A percentile compares a stretch with the other conserved stretches of the same genome.
Conservation (phyloP, 2,888 invertebrate genomes). For the Amblyjoppa fuscipennis region DNA sequence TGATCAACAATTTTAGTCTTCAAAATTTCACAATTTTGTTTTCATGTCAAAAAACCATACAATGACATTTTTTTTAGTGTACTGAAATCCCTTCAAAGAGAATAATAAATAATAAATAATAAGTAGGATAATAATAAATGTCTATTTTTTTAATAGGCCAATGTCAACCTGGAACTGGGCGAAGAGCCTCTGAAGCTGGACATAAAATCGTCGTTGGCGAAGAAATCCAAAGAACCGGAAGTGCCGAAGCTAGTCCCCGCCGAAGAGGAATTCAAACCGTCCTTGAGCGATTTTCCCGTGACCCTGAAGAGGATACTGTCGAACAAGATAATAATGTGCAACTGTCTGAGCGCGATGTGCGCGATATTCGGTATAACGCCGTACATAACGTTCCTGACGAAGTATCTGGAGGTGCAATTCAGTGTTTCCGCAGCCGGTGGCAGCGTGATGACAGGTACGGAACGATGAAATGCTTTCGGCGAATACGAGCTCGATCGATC, state of each 20-base stretch:
- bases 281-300: conserved; percentile 86
- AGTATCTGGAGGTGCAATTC: conserved; percentile 92
- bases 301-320: conserved; percentile 88
- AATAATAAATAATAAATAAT: background rate
- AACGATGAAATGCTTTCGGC: background rate
- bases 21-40: background rate
- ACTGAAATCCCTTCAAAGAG: background rate
- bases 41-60: background rate
- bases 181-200: conserved; percentile 78
- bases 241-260: conserved; percentile 55
- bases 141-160: background rate
- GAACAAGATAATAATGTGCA: conserved; percentile 89
- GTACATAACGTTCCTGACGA: conserved; percentile 90
- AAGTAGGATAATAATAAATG: background rate
- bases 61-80: background rate
- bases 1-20: background rate
- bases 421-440: conserved; percentile 89
- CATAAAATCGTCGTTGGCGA: conserved; percentile 60
- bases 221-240: conserved; percentile 61
- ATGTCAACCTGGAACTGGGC: conserved; percentile 73
- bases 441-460: conserved; percentile 88
- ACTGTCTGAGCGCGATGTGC: conserved; percentile 89
- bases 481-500: background rate
- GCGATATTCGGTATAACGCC: conserved; percentile 89
- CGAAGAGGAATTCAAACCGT: conserved; percentile 76